Evolutionary conservation across 2,888 invertebrate genomes (phyloP), one percentile per base, ranked within the genome.

Genomic region (Xylota sylvarum): DNA sequence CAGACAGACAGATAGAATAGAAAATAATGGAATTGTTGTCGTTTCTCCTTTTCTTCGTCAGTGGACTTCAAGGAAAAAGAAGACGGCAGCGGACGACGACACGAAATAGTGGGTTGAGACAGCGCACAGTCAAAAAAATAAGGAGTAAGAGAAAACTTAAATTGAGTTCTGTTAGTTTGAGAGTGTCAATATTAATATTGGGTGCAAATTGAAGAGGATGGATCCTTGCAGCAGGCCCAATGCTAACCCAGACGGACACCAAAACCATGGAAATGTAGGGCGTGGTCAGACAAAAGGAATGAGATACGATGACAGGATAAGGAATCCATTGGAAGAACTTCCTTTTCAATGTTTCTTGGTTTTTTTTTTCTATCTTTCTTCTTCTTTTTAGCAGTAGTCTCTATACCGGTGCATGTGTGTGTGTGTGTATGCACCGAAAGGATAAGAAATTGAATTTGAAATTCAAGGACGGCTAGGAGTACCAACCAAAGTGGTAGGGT

Each of bases 131-230:
- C 32, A 27, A n/a, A 9, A 17, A 40, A 43, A 27, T 35, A 17
- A 14, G 19, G 40, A 58, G 65, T 7, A 40, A 30, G 40, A 64
- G 62, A 60, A 78, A 83, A 83, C 83, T 83, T 83, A 73, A 83
- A 83, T 83, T 78, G 83, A 83, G 83, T 83, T 83, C 83, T 78
- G 83, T 73, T 83, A 83, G 83, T 78, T 78, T 72, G 83, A 83
- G 83, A 83, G 83, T 83, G 83, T 83, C 83, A 83, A 83, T 78
- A 83, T 83, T 83, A 83, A 83, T 83, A 83, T 83, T 78, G 83
- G 78, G 83, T 83, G 83, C 83, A 83, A 83, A 83, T 83, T 78
- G 83, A 83, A 73, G 78, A 73, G 77, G 83, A 83, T 78, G 78
- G 77, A 64, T 83, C 55, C 72, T 65, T 40, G 62, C 56, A 76